A percentile compares a stretch with the other conserved stretches of the same genome.
phyloP scores from a whole-genome alignment of 2,113 vertebrate species.

The Pteruthius melanotis region DNA sequence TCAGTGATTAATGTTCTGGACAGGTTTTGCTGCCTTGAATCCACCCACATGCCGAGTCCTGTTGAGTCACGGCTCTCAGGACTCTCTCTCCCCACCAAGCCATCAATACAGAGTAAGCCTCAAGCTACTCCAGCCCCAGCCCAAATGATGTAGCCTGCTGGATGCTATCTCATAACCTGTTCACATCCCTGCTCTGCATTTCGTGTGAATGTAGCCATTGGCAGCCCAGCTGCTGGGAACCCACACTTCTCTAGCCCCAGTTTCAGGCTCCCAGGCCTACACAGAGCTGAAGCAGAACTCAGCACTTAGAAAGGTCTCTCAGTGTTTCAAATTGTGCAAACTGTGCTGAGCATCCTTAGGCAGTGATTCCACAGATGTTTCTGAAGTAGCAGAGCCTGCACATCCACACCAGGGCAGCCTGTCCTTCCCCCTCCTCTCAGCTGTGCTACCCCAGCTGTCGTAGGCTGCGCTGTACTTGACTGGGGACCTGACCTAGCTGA shows the following conservation, averaged over 20 bases:
- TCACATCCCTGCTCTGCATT: background rate
- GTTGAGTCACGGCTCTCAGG: background rate
- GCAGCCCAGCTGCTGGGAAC: background rate
- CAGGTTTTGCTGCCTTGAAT: background rate
- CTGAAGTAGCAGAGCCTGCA: background rate
- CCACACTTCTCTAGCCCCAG: background rate
- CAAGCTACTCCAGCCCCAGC: background rate
- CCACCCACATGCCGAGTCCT: background rate
- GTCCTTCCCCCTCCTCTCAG: background rate
- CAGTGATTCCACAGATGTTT: background rate
- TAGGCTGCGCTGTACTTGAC: background rate
- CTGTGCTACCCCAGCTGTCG: background rate
- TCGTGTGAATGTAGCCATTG: background rate
- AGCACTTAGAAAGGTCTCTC: background rate
- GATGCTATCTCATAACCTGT: rapidly evolving
- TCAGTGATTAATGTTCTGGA: conserved; percentile 15
- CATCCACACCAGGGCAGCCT: background rate
- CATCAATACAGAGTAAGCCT: background rate
- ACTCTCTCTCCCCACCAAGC: background rate
- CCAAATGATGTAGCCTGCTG: background rate
- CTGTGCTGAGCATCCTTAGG: background rate
- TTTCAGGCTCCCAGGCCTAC: background rate
- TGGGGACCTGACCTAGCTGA: too few species aligned
- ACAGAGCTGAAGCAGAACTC: background rate
- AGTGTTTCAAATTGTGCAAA: background rate